Evolutionary conservation across 92 coral and sea anemone genomes (phyloP), one percentile per base, ranked within the genome.

Genomic region (Phenganax stokvisi): DNA sequence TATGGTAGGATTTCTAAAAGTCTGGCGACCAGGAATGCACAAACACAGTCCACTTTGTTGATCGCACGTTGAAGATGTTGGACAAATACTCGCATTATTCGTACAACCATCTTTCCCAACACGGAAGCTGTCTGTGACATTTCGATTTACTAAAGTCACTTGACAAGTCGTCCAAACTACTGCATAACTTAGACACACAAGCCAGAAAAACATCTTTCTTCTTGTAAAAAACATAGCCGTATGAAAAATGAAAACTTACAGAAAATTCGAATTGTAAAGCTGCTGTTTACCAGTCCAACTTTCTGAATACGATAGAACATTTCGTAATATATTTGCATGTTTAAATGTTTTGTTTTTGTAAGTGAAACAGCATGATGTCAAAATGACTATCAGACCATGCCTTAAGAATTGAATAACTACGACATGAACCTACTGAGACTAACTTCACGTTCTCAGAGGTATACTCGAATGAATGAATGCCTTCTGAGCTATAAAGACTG

Each of bases 51-150:
- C 71, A 76, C 60, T 69, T 8, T 57, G 28, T n/a, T 76, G 81
- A 54, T 54, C 31, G 4, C 69, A 57, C 7, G 69, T 64, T 57
- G 55, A 8, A 10, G 12, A 12, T 11, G 0, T 57, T 37, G 81
- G 17, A 44, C 81, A 76, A 60, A 58, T 57, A 76, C 70, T 76
- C 15, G 64, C 29, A 58, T 57, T 57, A 13, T 28, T 59, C 56
- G 9, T 12, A 44, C 81, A 76, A 20, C 81, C 81, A 76, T 76
- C 57, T 30, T 76, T 6, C 0, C 81, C 81, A 76, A 76, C 54
- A 9, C 81, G 81, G 81, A 76, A 76, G 70, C 81, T 76, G 71
- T 76, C 81, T 30, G 81, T 76, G n/a, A 57, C 56, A 44, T 76
- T 60, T 76, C 81, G 69, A 57, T 51, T 76, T 10, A 76, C 81